phyloP scores from a whole-genome alignment of 2,888 invertebrate species.

The Seira musarum region DNA sequence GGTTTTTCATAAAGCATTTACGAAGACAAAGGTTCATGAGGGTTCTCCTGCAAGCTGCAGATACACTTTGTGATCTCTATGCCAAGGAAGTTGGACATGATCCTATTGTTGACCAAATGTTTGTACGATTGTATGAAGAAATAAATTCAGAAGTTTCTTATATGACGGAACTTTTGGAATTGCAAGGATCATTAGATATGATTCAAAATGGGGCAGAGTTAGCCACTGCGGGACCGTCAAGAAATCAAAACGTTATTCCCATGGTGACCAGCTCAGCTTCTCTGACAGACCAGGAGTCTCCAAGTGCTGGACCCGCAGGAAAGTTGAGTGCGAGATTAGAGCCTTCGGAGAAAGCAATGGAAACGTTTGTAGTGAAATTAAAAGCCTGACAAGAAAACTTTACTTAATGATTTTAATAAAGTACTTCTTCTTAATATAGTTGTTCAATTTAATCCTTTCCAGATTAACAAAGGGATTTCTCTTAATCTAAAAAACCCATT shows the following conservation, averaged over 20 bases:
- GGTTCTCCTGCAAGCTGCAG: conserved; percentile 82
- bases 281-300: background rate
- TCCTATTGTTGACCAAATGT: conserved; percentile 77
- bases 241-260: background rate
- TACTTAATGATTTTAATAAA: too few species aligned
- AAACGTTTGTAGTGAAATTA: conserved; percentile 55
- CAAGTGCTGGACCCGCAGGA: background rate
- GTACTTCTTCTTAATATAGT: too few species aligned
- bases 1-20: conserved; percentile 83
- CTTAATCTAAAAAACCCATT: too few species aligned
- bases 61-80: conserved; percentile 82
- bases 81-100: conserved; percentile 79
- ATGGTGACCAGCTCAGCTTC: background rate
- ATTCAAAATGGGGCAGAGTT: conserved; percentile 51
- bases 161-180: conserved; percentile 72
- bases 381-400: background rate
- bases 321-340: conserved; percentile 22
- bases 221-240: background rate
- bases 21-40: conserved; percentile 83
- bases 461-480: too few species aligned
- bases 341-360: conserved; percentile 61
- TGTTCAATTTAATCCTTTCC: too few species aligned
- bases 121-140: conserved; percentile 77
- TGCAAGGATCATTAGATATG: conserved; percentile 69
- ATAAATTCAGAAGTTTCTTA: conserved; percentile 78